These are phyloP conservation scores for Barbus barbus DNA, from an alignment of 2,113 vertebrate genomes.

Conservation along the genomic window DNA sequence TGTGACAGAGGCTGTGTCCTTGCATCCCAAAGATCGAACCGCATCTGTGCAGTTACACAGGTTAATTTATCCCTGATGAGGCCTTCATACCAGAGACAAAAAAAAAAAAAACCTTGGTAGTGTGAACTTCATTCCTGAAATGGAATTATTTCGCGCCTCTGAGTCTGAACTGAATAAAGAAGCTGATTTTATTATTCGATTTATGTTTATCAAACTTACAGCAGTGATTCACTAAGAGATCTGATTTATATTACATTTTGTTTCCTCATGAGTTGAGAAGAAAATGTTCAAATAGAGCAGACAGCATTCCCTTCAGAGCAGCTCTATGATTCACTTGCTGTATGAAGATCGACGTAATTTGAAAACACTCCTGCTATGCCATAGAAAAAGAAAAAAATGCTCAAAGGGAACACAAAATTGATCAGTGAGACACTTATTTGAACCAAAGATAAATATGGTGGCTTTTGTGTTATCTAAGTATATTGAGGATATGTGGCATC, in stretches of 20 bases:
- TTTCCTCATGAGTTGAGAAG: neutral
- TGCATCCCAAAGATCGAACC: neutral
- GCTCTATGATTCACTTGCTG: neutral
- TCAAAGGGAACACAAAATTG: neutral
- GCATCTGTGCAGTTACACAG: neutral
- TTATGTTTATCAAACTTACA: neutral
- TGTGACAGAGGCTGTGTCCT: neutral
- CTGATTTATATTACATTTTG: neutral
- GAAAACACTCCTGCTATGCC: conserved; percentile 7
- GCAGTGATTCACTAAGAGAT: neutral
- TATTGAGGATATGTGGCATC: neutral
- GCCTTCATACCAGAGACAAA: neutral
- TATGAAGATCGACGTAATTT: no score
- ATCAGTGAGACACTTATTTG: neutral
- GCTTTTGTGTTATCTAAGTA: conserved; percentile 2
- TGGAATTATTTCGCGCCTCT: neutral
- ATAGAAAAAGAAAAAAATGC: neutral
- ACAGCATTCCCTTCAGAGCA: neutral
- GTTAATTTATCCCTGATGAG: conserved; percentile 20
- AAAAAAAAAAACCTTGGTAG: neutral
- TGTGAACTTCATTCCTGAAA: neutral
- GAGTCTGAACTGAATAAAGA: neutral
- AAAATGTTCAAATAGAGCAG: neutral
- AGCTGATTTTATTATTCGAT: neutral
- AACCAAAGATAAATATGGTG: neutral